Evolutionary conservation across 2,113 vertebrate genomes (phyloP), one percentile per base, ranked within the genome.

Genomic region (Gadus chalcogrammus): DNA sequence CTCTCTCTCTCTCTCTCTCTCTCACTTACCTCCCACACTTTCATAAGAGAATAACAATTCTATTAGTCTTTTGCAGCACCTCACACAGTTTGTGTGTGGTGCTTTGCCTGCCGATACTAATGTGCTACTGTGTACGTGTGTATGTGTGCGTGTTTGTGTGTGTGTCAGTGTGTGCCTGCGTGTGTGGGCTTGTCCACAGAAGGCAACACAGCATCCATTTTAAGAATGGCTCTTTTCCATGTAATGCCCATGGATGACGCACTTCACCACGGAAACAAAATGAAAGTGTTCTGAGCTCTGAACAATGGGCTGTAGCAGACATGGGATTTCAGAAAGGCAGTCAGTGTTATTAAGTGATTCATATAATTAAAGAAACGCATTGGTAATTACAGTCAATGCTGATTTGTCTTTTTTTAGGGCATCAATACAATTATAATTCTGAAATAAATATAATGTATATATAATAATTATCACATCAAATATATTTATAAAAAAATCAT

Each of bases 21-120:
- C 63, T 64, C 15, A 27, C 63, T 62, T 73, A 59, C 62, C 20
- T 55, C 31, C 20, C 55, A 38, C 69, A 60, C 48, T 61, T 71
- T 66, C 7, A 13, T 78, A 20, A 64, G 2, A 64, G 16, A 38
- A 53, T 66, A 52, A 48, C 52, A 48, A 48, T 53, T 24, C 65
- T 67, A 67, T 73, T 66, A 55, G 15, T 71, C 24, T 64, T 64
- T 80, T 75, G 18, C 24, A 59, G 17, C 61, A 75, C 55, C 65
- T 79, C 35, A 73, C 74, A 31, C 61, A 60, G 62, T 66, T 8
- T 56, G n/a, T 65, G 69, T 52, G 52, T 61, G 65, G 63, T 64
- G 72, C 55, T n/a, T 74, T 66, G 58, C 68, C 67, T n/a, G 42
- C 67, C 66, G 60, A 73, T 74, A 65, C 61, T 73, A 78, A 80